These are phyloP conservation scores for Artibeus lituratus DNA, from an alignment of 2,797 vertebrate genomes.

Conservation along the genomic window DNA sequence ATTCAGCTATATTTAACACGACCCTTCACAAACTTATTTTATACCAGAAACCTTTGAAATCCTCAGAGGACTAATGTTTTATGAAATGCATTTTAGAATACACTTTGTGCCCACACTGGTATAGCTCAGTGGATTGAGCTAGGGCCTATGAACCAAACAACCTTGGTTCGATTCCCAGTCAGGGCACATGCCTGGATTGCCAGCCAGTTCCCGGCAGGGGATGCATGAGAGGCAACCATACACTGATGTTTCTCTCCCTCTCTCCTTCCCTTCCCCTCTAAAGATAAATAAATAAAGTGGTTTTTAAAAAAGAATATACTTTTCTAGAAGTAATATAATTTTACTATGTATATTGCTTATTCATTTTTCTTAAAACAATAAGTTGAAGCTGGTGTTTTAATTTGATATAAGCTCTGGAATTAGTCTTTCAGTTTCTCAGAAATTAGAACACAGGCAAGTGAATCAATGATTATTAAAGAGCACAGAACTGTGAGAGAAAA, in stretches of 20 bases:
- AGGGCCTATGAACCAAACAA: too few species aligned
- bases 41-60: background rate
- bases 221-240: too few species aligned
- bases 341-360: background rate
- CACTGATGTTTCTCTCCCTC: too few species aligned
- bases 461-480: background rate
- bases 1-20: background rate
- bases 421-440: background rate
- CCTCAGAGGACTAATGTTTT: background rate
- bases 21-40: background rate
- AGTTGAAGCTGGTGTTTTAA: background rate
- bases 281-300: too few species aligned
- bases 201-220: too few species aligned
- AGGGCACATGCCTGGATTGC: too few species aligned
- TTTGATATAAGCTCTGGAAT: background rate
- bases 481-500: background rate
- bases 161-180: too few species aligned
- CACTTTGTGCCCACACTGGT: too few species aligned
- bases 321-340: background rate
- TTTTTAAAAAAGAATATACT: background rate
- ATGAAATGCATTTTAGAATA: background rate
- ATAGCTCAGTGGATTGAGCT: too few species aligned
- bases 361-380: background rate
- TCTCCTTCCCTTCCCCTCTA: too few species aligned
- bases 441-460: background rate